Evolutionary conservation across 2,888 invertebrate species (phyloP), one percentile per base, ranked within the genome.

Genomic region (Charanyca ferruginea): DNA sequence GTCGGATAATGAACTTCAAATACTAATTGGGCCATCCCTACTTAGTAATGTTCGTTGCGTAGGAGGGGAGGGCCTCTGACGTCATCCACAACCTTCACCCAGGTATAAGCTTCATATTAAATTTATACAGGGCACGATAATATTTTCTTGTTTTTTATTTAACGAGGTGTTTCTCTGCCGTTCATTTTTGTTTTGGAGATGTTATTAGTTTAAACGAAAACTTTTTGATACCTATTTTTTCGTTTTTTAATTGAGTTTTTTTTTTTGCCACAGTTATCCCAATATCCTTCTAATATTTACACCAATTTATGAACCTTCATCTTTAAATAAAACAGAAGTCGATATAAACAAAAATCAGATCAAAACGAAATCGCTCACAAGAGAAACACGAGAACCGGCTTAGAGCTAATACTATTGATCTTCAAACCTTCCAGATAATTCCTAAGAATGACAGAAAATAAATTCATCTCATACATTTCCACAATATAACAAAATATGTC

Each of bases 41-140:
- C 73, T 62, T 64, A 69, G 70, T 71, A 73, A 69, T 76, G 73
- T 72, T 73, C 70, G 58, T 67, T 73, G 66, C 66, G 79, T 73
- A 57, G 74, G 80, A 53, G 71, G 79, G 65, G 71, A 64, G 66
- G 69, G 66, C 60, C 28, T 18, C 69, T 87, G 85, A 87, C 88
- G 87, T 88, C 88, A 88, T 79, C 18, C 61, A 48, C 64, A 84
- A 83, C 85, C 86, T 87, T 83, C 83, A 71, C 70, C 75, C 73
- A 79, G 77, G 72, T 66, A 73, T 66, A 73, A 70, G 77, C 71
- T 71, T 80, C 81, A 75, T 85, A 83, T 84, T 78, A 83, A 84
- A 85, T 85, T 79, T 80, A 84, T 73, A 77, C 76, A 60, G 76
- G 73, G 60, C 49, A 78, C 71, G 72, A 77, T 79, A 74, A 72